Evolutionary conservation across 2,797 vertebrate species (phyloP).

Genomic region (Meda fulgida): DNA sequence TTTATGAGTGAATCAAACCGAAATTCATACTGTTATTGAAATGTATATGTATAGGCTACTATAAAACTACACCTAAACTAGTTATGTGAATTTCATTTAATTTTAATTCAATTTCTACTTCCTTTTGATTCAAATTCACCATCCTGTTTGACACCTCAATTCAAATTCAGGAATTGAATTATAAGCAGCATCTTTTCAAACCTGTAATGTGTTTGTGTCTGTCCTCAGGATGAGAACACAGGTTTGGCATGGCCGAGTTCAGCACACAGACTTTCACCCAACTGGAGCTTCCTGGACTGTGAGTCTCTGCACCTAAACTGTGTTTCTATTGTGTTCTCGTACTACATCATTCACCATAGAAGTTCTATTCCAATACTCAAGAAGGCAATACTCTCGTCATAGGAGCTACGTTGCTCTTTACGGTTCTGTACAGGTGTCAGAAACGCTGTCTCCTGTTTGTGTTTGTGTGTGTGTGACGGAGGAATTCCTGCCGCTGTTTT

Average conservation of each 20-base stretch:
- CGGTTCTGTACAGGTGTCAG: too few species aligned
- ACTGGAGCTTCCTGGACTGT: conserved; percentile 99
- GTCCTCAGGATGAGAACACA: conserved; percentile 76
- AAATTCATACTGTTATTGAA: neutral
- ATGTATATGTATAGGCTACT: neutral
- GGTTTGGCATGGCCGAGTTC: conserved; percentile 81
- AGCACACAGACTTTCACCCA: conserved; percentile 88
- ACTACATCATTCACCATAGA: too few species aligned
- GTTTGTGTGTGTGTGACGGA: too few species aligned
- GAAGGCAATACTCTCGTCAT: too few species aligned
- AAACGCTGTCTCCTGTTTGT: too few species aligned
- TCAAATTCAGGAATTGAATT: neutral
- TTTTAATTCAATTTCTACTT: neutral
- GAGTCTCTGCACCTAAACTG: conserved; percentile 68
- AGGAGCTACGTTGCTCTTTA: too few species aligned
- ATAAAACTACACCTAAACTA: neutral
- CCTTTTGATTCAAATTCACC: neutral
- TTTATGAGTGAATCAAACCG: too few species aligned
- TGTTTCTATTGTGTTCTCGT: neutral
- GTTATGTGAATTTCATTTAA: neutral
- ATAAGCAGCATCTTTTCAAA: neutral
- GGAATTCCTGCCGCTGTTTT: too few species aligned
- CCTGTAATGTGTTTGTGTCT: neutral
- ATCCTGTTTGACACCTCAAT: neutral
- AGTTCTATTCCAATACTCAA: too few species aligned